Base-by-base conservation (phyloP, 2,888 invertebrate genomes). In the Tolmerus cingulatus region DNA sequence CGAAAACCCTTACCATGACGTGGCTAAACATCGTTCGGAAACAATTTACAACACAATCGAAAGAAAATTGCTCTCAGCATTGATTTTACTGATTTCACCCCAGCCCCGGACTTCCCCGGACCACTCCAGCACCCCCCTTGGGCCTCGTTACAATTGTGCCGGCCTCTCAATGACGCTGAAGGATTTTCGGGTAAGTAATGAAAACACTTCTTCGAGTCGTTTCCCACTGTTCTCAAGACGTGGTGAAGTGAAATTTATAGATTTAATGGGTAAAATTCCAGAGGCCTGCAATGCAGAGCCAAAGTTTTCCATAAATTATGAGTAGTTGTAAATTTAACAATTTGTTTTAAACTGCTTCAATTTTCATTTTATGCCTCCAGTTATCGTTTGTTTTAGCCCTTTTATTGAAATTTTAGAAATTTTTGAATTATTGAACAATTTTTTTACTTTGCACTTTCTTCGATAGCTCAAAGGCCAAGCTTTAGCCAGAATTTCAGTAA, bases 1-100 rank as follows among this genome's bases (percentile, higher is more conserved):
- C 74, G 23, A 74, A 66, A 37, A 27, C n/a, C 66, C 66, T 37
- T 77, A 19, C 40, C 30, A 55, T 86, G 86, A 79, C 86, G 86
- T 86, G 78, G 78, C 86, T 78, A 37, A 66, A 40, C 57, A 66
- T 86, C 86, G 78, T 86, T 27, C 78, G 14, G 78, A 23, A 78
- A 66, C 86, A 86, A 86, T 86, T 76, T 86, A 86, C 79, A 86
- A 79, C 78, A 79, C 86, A 86, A 86, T 86, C 79, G 86, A 78
- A 86, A 37, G 86, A 57, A 86, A 77, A 86, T 86, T 86, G 46
- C 57, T 86, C 51, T 27, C 51, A 1, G 57, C 86, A 86, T 86
- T 86, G 86, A 86, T 86, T 86, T 77, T 86, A 74, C 34, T 82
- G 66, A 82, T 77, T 77, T 77, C 14, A 43, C 27, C 16, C 43